phyloP scores from a whole-genome alignment of 2,113 vertebrate species.

The Eptesicus fuscus region DNA sequence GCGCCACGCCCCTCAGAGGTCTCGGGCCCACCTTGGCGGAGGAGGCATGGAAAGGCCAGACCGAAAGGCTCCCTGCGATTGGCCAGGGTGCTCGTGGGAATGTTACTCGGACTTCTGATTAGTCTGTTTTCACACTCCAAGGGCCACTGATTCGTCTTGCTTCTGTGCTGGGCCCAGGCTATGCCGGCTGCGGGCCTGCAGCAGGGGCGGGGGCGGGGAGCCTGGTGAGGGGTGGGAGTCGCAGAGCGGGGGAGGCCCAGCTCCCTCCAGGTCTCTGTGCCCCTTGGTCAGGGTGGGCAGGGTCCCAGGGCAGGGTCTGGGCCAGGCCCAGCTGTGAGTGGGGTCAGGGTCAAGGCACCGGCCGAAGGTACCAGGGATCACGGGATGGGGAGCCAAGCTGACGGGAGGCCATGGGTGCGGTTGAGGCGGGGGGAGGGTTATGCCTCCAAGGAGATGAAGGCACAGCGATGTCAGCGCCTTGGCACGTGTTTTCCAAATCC shows the following conservation, averaged over 20 bases:
- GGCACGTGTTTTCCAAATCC: neutral
- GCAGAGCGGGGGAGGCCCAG: constrained; percentile 44
- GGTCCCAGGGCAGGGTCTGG: neutral
- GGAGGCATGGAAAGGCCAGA: constrained; percentile 42
- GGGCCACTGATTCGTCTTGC: neutral
- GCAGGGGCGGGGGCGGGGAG: neutral
- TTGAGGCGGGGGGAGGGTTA: neutral
- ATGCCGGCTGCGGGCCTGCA: neutral
- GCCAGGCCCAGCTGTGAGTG: neutral
- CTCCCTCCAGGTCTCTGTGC: constrained; percentile 42
- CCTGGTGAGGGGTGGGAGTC: neutral
- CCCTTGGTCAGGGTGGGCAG: neutral
- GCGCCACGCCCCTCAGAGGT: neutral
- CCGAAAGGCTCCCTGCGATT: neutral
- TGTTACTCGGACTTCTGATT: neutral
- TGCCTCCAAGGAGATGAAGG: constrained; percentile 46
- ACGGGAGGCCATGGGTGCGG: neutral
- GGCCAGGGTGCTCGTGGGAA: neutral
- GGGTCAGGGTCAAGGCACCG: neutral
- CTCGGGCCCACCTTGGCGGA: neutral
- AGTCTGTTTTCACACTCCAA: neutral
- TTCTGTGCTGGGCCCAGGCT: constrained; percentile 15
- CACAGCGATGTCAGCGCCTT: neutral
- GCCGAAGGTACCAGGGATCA: neutral
- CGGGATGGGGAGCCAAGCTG: neutral